These are phyloP conservation scores for Slavum lentiscoides DNA, from an alignment of 2,888 invertebrate species.

Conservation along the genomic window DNA sequence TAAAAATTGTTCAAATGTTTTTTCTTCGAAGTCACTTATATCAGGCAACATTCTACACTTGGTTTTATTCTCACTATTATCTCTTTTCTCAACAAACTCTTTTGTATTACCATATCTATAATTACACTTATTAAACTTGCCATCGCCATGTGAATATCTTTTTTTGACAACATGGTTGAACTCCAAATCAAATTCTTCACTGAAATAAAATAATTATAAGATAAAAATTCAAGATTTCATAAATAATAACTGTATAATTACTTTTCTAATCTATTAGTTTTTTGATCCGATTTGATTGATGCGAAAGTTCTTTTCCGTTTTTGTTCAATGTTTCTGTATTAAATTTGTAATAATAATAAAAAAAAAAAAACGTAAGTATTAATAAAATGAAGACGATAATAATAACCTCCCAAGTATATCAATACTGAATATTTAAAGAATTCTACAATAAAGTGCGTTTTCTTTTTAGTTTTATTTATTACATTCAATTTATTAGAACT, in stretches of 20 bases:
- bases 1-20: conserved; percentile 9
- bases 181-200: conserved; percentile 20
- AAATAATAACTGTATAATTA: conserved; percentile 19
- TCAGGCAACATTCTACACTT: conserved; percentile 25
- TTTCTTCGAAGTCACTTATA: conserved; percentile 21
- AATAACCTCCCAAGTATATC: neutral
- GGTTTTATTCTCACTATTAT: neutral
- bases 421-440: no score
- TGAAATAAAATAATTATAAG: conserved; percentile 7
- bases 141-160: conserved; percentile 1
- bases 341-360: neutral
- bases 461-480: no score
- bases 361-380: neutral
- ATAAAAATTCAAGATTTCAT: neutral
- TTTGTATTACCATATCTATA: conserved; percentile 26
- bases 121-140: neutral
- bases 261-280: neutral
- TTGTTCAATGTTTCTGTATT: neutral
- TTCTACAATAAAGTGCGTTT: no score
- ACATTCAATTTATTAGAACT: no score
- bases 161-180: conserved; percentile 16
- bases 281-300: neutral
- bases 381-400: neutral
- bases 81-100: conserved; percentile 18
- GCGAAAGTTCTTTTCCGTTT: conserved; percentile 25